These are phyloP conservation scores for Polydesmus complanatus DNA, from an alignment of 2,888 invertebrate species.

Conservation along the genomic window DNA sequence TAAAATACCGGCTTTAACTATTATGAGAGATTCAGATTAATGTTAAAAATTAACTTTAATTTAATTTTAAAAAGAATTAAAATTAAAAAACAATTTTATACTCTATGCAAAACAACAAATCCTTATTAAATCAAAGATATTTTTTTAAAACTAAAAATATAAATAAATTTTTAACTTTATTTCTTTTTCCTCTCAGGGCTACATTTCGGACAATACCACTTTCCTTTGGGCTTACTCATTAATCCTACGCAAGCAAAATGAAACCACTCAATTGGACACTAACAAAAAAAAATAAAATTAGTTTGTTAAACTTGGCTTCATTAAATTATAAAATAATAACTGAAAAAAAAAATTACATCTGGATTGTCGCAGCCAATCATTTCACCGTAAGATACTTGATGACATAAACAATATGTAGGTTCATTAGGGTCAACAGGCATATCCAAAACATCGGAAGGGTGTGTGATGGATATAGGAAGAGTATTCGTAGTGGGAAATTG, in stretches of 20 bases:
- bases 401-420: slow-evolving; percentile 94
- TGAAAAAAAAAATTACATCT: slow-evolving; percentile 44
- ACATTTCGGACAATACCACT: slow-evolving; percentile 92
- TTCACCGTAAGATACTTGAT: slow-evolving; percentile 91
- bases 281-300: slow-evolving; percentile 20
- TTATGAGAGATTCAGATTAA: too few relatives aligned
- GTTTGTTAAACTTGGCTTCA: not conserved
- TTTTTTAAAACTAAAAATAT: slow-evolving; percentile 16
- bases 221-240: slow-evolving; percentile 82
- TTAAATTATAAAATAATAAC: not conserved
- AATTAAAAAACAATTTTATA: too few relatives aligned
- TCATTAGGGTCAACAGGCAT: slow-evolving; percentile 80
- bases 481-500: slow-evolving; percentile 23
- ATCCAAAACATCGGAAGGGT: slow-evolving; percentile 59
- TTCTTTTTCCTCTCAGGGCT: slow-evolving; percentile 37
- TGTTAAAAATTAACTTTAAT: too few relatives aligned
- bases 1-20: too few relatives aligned
- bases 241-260: slow-evolving; percentile 88
- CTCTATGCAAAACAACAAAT: too few relatives aligned
- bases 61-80: too few relatives aligned
- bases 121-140: slow-evolving; percentile 50
- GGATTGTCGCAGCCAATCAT: slow-evolving; percentile 95
- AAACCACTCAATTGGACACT: slow-evolving; percentile 87
- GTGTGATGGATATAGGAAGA: slow-evolving; percentile 46
- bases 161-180: slow-evolving; percentile 18